Evolutionary conservation across 2,113 vertebrate species (phyloP).

Genomic region (Ptilonorhynchus violaceus): DNA sequence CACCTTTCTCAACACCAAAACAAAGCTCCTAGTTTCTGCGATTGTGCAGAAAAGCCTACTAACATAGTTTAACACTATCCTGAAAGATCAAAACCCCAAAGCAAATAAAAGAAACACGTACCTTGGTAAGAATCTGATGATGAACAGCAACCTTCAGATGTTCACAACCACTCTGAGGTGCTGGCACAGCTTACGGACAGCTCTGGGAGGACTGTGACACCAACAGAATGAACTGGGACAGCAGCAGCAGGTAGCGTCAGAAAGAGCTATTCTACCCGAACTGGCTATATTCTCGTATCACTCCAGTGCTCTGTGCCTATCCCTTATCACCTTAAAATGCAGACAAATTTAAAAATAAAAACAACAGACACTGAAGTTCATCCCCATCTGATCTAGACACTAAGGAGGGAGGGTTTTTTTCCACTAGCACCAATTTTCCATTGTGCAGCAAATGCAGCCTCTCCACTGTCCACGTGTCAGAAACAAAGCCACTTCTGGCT

Average conservation of each 20-base stretch:
- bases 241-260: not conserved
- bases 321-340: not conserved
- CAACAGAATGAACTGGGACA: not conserved
- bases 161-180: not conserved
- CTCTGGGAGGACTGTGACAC: not conserved
- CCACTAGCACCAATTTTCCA: not conserved
- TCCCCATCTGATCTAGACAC: not conserved
- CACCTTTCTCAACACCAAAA: not conserved
- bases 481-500: slow-evolving; percentile 47
- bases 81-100: not conserved
- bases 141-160: not conserved
- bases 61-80: not conserved
- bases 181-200: not conserved
- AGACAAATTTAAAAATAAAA: not conserved
- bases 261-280: not conserved
- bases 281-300: not conserved
- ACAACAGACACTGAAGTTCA: not conserved
- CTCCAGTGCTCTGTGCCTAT: not conserved
- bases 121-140: not conserved
- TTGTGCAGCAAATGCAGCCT: not conserved
- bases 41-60: not conserved
- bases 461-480: not conserved
- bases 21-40: not conserved
- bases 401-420: slow-evolving; percentile 16
- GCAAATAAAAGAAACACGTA: not conserved